A percentile compares a stretch with the other conserved stretches of the same genome.
Conservation (phyloP, 2,888 invertebrate species). For the Caenorhabditis imperialis region DNA sequence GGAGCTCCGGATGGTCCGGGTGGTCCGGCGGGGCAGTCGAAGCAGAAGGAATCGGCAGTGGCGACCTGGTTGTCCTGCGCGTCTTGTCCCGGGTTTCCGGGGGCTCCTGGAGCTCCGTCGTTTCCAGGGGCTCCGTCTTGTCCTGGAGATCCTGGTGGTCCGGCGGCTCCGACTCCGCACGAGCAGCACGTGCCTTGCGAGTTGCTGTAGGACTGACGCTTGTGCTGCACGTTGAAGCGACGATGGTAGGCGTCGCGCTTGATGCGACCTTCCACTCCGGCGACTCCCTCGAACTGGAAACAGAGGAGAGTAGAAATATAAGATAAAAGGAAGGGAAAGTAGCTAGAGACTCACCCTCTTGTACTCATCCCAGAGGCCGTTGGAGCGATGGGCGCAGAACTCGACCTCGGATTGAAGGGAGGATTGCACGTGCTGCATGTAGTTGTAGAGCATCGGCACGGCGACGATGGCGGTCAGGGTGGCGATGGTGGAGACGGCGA, state of each 20-base stretch:
- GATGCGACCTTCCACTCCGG: conserved; percentile 56
- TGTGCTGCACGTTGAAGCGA: conserved; percentile 25
- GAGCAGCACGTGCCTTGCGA: conserved; percentile 44
- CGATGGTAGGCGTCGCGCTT: conserved; percentile 61
- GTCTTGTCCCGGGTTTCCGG: conserved; percentile 56
- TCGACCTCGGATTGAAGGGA: conserved; percentile 67
- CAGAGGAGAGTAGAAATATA: too few relatives aligned
- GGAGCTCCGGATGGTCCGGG: too few relatives aligned
- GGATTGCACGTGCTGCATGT: conserved; percentile 67
- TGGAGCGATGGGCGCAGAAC: conserved; percentile 65
- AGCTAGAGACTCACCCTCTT: conserved; percentile 17
- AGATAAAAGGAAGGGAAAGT: too few relatives aligned
- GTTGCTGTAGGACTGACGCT: conserved; percentile 28
- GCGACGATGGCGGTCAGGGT: too few relatives aligned
- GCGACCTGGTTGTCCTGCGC: conserved; percentile 37
- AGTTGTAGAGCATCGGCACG: too few relatives aligned
- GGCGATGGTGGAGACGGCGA: too few relatives aligned
- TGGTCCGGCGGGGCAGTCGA: too few relatives aligned
- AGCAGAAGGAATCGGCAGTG: conserved; percentile 54
- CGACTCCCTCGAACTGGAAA: conserved; percentile 50
- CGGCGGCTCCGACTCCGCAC: too few relatives aligned
- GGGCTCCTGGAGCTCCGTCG: too few relatives aligned
- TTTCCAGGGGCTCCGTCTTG: too few relatives aligned
- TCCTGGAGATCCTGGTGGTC: conserved; percentile 54
- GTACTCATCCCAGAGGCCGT: too few relatives aligned